Conservation (phyloP, 2,888 invertebrate species). For the Molorchus minor region DNA sequence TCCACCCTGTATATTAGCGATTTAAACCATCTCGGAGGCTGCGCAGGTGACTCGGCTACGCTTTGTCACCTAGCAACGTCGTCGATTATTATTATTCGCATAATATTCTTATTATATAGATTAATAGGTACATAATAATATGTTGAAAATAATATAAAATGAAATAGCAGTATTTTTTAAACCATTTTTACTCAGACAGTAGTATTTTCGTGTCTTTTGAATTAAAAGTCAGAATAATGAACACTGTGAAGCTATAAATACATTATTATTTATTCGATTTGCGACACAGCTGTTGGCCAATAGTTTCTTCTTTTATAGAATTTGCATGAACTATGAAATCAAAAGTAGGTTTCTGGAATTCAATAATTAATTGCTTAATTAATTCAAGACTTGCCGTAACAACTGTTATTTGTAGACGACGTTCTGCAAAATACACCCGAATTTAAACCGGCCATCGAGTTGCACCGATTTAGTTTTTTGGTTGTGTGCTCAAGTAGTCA, state of each 20-base stretch:
- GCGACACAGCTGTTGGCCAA: constrained; percentile 37
- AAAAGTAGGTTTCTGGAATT: constrained; percentile 48
- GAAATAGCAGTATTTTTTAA: no score
- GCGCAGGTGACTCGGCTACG: no score
- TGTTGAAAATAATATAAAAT: no score
- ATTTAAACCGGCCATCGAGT: neutral
- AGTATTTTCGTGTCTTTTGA: no score
- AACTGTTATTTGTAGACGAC: constrained; percentile 18
- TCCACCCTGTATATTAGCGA: no score
- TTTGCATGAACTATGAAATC: constrained; percentile 45
- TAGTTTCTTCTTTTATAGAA: constrained; percentile 42
- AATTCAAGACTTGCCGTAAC: constrained; percentile 33
- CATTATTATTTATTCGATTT: constrained; percentile 38
- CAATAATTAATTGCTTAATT: constrained; percentile 43
- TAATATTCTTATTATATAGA: no score
- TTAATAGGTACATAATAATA: no score
- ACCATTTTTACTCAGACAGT: no score
- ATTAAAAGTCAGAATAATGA: no score
- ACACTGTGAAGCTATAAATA: constrained; percentile 30
- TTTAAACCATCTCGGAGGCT: no score
- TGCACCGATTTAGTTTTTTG: neutral
- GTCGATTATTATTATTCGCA: no score
- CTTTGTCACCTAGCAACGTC: no score
- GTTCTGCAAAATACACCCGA: constrained; percentile 20
- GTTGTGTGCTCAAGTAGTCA: neutral